These are phyloP conservation scores for Urocynchramus pylzowi DNA, from an alignment of 2,113 vertebrate genomes.

Conservation along the genomic window DNA sequence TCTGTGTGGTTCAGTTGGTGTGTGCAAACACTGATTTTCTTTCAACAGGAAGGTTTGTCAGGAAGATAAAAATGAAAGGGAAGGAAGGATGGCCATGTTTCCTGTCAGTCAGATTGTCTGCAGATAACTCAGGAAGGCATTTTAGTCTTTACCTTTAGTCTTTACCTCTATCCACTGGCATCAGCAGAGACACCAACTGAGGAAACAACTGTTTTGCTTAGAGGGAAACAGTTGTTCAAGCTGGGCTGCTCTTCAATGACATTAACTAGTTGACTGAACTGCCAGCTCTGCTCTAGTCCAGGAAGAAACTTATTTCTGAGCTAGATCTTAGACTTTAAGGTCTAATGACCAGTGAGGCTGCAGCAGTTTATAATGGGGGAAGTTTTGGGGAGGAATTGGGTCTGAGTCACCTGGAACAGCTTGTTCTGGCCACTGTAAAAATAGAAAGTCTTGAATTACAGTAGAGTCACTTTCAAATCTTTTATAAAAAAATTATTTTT, in stretches of 20 bases:
- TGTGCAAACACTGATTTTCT: background rate
- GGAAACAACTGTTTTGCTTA: background rate
- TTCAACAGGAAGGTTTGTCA: background rate
- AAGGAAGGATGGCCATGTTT: background rate
- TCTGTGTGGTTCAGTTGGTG: background rate
- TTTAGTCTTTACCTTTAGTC: background rate
- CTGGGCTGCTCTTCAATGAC: background rate
- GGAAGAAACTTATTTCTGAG: background rate
- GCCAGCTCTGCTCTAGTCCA: background rate
- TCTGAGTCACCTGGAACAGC: accelerated
- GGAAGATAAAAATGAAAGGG: background rate
- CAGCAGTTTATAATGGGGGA: background rate
- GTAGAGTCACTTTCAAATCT: background rate
- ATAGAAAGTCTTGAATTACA: background rate
- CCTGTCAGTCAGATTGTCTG: background rate
- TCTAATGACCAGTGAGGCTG: background rate
- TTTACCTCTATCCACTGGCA: background rate
- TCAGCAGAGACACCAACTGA: background rate
- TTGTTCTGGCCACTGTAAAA: background rate
- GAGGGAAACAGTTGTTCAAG: background rate
- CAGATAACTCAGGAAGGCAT: background rate
- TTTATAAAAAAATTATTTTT: background rate
- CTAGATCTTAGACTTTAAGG: background rate
- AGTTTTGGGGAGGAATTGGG: background rate
- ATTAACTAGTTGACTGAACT: background rate